phyloP scores from a whole-genome alignment of 2,113 vertebrate genomes.

The Ranitomeya imitator region DNA sequence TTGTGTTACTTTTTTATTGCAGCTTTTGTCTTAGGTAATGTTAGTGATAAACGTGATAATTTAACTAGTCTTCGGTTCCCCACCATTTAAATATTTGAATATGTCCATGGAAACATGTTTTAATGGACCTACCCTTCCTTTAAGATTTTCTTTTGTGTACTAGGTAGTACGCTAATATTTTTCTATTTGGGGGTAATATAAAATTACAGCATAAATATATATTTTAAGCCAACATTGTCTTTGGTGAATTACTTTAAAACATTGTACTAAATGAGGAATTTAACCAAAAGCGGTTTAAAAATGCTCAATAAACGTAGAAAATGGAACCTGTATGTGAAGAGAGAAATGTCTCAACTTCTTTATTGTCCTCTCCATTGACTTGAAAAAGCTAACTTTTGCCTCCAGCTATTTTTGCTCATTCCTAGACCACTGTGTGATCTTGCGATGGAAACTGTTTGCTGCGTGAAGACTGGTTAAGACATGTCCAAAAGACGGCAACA shows the following conservation, averaged over 20 bases:
- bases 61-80: background rate
- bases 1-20: too few relatives aligned
- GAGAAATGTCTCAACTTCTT: slow-evolving; percentile 13
- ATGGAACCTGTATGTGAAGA: background rate
- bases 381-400: slow-evolving; percentile 18
- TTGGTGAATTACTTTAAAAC: background rate
- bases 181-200: background rate
- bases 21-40: too few relatives aligned
- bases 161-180: background rate
- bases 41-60: background rate
- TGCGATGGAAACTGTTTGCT: slow-evolving; percentile 37
- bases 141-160: too few relatives aligned
- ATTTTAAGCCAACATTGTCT: background rate
- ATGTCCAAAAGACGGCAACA: slow-evolving; percentile 63
- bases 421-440: slow-evolving; percentile 26
- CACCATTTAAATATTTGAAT: background rate
- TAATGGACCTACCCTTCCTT: too few relatives aligned
- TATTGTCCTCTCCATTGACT: background rate
- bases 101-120: background rate
- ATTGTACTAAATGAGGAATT: background rate
- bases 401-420: slow-evolving; percentile 47
- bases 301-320: background rate
- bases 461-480: slow-evolving; percentile 64
- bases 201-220: background rate
- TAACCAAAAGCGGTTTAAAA: background rate